Percentiles rank a stretch among this genome's conserved stretches.
These are phyloP conservation scores for Macrobrachium nipponense DNA, from an alignment of 1,140 invertebrate species.

Conservation along the genomic window DNA sequence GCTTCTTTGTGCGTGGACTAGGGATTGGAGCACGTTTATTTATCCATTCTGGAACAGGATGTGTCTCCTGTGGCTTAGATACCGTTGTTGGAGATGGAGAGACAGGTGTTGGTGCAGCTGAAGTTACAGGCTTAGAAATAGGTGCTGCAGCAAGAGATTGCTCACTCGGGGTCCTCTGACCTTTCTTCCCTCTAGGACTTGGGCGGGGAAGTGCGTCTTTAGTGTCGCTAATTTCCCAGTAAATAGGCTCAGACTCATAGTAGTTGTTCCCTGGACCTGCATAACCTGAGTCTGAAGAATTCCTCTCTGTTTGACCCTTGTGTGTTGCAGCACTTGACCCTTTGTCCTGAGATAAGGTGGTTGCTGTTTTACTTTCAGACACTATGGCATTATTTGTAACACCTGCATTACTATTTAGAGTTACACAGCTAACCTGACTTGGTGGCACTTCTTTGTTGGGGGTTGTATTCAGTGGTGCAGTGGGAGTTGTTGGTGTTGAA, in stretches of 20 bases:
- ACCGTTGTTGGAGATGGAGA: neutral
- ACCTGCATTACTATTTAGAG: neutral
- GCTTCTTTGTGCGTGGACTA: constrained; percentile 46
- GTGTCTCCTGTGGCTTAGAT: neutral
- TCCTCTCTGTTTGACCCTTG: neutral
- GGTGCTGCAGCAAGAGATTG: neutral
- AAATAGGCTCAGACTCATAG: constrained; percentile 39
- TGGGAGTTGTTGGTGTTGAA: neutral
- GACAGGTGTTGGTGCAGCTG: neutral
- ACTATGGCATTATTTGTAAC: neutral
- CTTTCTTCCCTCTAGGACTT: constrained; percentile 44
- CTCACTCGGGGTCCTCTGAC: constrained; percentile 8
- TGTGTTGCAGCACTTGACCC: neutral
- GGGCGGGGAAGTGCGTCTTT: constrained; percentile 33
- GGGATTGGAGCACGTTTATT: constrained; percentile 41
- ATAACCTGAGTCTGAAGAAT: constrained; percentile 49
- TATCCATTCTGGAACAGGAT: constrained; percentile 34
- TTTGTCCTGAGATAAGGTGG: constrained; percentile 21
- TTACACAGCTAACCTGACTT: neutral
- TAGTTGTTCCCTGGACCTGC: constrained; percentile 30
- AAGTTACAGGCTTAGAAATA: neutral
- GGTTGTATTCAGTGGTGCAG: neutral
- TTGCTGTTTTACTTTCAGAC: neutral
- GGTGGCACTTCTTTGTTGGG: neutral
- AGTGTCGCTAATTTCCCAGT: constrained; percentile 52